Evolutionary conservation across 2,113 vertebrate species (phyloP).

Genomic region (Sinocyclocheilus rhinocerous): DNA sequence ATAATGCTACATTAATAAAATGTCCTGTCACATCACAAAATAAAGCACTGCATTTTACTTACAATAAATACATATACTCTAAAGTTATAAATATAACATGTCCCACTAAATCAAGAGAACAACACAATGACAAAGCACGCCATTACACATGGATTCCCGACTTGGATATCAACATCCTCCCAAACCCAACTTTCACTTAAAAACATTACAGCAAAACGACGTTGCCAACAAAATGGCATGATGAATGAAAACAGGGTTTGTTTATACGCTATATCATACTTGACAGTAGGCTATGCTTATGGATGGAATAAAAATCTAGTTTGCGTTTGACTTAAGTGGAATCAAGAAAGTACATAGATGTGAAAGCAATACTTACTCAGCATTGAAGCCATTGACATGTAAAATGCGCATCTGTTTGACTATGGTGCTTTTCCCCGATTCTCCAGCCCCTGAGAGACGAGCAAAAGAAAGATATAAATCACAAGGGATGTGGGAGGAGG

Average conservation of each 20-base stretch:
- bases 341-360: slow-evolving; percentile 14
- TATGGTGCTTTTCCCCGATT: slow-evolving; percentile 99
- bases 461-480: slow-evolving; percentile 44
- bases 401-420: slow-evolving; percentile 99
- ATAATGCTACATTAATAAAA: neutral
- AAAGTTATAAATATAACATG: neutral
- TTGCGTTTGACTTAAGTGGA: neutral
- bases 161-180: slow-evolving; percentile 7
- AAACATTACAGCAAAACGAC: neutral
- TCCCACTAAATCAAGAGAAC: neutral
- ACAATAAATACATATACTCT: neutral
- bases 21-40: neutral
- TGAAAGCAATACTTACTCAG: slow-evolving; percentile 88
- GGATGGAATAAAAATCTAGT: neutral
- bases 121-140: neutral
- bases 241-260: neutral
- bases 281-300: neutral
- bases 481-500: slow-evolving; percentile 15
- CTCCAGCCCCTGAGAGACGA: slow-evolving; percentile 88
- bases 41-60: neutral
- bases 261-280: neutral
- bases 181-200: neutral
- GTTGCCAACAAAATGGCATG: neutral
- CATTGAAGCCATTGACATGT: slow-evolving; percentile 98
- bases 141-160: neutral